phyloP scores from a whole-genome alignment of 2,797 vertebrate species.

The Naso thynnoides region DNA sequence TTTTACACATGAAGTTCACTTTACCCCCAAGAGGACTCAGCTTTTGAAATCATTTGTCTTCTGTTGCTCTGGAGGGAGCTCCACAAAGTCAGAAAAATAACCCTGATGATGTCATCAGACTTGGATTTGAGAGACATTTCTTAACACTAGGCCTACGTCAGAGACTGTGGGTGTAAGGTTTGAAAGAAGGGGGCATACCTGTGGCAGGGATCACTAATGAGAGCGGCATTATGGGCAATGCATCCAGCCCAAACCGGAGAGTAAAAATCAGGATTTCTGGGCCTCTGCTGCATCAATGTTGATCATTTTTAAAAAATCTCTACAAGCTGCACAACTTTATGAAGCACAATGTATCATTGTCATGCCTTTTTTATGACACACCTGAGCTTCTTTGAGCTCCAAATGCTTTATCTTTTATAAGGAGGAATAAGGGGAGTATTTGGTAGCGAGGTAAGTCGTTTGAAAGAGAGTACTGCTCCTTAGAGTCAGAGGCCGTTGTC shows the following conservation, averaged over 20 bases:
- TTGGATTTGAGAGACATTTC: not conserved
- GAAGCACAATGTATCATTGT: not conserved
- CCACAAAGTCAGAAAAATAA: slow-evolving; percentile 3
- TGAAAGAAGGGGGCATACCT: not conserved
- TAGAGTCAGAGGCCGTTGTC: slow-evolving; percentile 6
- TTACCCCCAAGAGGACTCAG: not conserved
- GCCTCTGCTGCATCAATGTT: not conserved
- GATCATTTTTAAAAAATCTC: not conserved
- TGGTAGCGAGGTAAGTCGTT: not conserved
- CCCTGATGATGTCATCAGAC: not conserved
- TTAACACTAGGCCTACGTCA: not conserved
- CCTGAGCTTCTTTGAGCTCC: not conserved
- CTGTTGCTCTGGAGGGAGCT: not conserved
- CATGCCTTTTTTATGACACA: not conserved
- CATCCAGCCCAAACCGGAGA: not conserved
- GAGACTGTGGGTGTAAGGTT: not conserved
- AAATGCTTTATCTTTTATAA: not conserved
- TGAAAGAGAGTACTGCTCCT: not conserved
- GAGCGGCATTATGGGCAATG: not conserved
- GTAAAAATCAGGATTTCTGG: not conserved
- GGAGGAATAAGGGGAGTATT: not conserved
- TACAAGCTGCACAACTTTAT: not conserved
- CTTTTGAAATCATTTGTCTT: not conserved
- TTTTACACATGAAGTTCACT: too few species aligned
- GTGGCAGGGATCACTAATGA: not conserved